phyloP scores from a whole-genome alignment of 2,888 invertebrate genomes.

The Ophion ellenae region DNA sequence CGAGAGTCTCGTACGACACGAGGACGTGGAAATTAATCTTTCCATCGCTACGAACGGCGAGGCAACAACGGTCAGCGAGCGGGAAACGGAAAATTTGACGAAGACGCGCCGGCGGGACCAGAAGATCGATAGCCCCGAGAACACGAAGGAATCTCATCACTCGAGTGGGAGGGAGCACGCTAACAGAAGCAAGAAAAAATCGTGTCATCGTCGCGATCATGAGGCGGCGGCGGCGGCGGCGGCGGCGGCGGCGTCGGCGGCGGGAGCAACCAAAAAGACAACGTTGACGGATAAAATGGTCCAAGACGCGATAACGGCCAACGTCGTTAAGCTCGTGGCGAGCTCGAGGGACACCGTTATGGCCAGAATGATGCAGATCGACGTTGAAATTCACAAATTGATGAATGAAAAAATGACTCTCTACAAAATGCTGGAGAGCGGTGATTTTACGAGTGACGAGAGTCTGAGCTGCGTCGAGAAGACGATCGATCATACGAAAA shows the following conservation, averaged over 20 bases:
- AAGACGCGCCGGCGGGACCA: background rate
- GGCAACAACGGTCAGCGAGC: background rate
- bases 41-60: background rate
- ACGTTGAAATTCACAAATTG: slow-evolving; percentile 86
- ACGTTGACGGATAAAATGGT: slow-evolving; percentile 67
- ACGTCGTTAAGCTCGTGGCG: slow-evolving; percentile 64
- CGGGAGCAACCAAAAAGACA: slow-evolving; percentile 27
- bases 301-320: slow-evolving; percentile 66
- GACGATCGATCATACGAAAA: slow-evolving; percentile 4
- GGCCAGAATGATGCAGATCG: slow-evolving; percentile 87
- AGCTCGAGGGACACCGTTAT: slow-evolving; percentile 81
- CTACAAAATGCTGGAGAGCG: slow-evolving; percentile 85
- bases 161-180: slow-evolving; percentile 39
- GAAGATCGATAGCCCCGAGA: background rate
- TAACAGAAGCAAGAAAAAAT: slow-evolving; percentile 54
- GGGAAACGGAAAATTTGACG: background rate
- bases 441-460: slow-evolving; percentile 64
- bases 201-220: slow-evolving; percentile 50
- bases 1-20: background rate
- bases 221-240: background rate
- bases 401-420: slow-evolving; percentile 86
- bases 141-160: slow-evolving; percentile 17
- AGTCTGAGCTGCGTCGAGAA: background rate
- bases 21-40: background rate
- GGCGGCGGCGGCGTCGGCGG: no score